Evolutionary conservation across 2,113 vertebrate species (phyloP), one percentile per base, ranked within the genome.

Genomic region (Urocolius indicus): DNA sequence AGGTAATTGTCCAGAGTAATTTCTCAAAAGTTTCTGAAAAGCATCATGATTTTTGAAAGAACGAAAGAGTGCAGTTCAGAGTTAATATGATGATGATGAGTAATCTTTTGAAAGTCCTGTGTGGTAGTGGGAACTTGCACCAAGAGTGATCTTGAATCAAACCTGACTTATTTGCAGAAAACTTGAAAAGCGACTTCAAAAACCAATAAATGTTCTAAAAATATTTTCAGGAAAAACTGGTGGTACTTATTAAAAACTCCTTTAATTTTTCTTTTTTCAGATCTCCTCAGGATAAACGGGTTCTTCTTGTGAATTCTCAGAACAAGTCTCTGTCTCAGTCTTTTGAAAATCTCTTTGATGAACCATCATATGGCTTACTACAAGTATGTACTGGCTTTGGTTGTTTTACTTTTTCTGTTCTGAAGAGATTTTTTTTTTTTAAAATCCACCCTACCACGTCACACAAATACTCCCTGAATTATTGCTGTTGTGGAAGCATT

Each of bases 301-400:
- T 97, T 95, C 98, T 99, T 85, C 92, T 99, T 94, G 99, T 99
- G 96, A 98, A 98, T 93, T 98, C 97, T 68, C 98, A 98, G 23
- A 99, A 97, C 98, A 99, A 98, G 94, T 98, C 98, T 93, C 98
- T 99, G 93, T 99, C 99, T 51, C 99, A 99, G 96, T 99, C 99
- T 92, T 99, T 99, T 94, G 99, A 99, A 98, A 99, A 99, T 97
- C 99, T 99, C 72, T 98, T 99, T 91, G 99, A 99, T 79, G 99
- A 99, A 93, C 97, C 99, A 94, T 98, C 98, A 61, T 99, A 98
- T 92, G 98, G 98, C 79, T 97, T 99, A 62, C 96, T 99, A 66
- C 98, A 99, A 80, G 99, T 99, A 98, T 91, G 98, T 98, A 23
- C 90, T 76, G 18, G 16, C 11, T 82, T 52, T 13, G 11, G 5